These are phyloP conservation scores for Hypsibius dujardini DNA, from an alignment of 1,140 invertebrate species.

Conservation along the genomic window DNA sequence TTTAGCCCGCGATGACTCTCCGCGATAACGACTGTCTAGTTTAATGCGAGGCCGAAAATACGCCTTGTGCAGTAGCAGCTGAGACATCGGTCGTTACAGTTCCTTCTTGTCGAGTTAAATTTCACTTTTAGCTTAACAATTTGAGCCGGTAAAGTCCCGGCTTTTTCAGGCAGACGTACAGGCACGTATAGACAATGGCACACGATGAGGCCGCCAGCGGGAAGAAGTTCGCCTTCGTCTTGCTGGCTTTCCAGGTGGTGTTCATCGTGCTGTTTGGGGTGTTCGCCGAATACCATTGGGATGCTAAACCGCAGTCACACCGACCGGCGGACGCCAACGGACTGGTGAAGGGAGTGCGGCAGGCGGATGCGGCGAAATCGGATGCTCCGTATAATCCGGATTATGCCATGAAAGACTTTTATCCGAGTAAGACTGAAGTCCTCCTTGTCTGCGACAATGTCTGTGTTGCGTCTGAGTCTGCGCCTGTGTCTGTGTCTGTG, in stretches of 20 bases:
- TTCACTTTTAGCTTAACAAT: no score
- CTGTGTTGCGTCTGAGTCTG: no score
- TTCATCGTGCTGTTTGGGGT: constrained; percentile 34
- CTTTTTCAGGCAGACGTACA: no score
- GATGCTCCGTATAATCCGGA: constrained; percentile 21
- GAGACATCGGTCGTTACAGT: no score
- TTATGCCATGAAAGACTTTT: constrained; percentile 25
- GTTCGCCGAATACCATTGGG: constrained; percentile 30
- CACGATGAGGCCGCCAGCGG: neutral
- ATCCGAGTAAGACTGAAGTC: constrained; percentile 29
- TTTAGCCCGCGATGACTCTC: no score
- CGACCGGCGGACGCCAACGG: constrained; percentile 17
- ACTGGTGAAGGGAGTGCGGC: neutral
- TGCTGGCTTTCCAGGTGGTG: constrained; percentile 30
- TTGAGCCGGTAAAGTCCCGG: no score
- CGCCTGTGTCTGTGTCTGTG: neutral
- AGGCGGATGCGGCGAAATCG: neutral
- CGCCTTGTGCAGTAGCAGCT: no score
- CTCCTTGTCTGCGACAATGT: constrained; percentile 20
- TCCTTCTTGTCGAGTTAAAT: no score
- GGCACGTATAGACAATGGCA: no score
- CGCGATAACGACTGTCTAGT: no score
- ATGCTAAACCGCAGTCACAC: constrained; percentile 26
- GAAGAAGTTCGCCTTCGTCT: constrained; percentile 27
- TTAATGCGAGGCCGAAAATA: no score